These are phyloP conservation scores for Jaculus jaculus DNA, from an alignment of 2,113 vertebrate species.

Conservation along the genomic window DNA sequence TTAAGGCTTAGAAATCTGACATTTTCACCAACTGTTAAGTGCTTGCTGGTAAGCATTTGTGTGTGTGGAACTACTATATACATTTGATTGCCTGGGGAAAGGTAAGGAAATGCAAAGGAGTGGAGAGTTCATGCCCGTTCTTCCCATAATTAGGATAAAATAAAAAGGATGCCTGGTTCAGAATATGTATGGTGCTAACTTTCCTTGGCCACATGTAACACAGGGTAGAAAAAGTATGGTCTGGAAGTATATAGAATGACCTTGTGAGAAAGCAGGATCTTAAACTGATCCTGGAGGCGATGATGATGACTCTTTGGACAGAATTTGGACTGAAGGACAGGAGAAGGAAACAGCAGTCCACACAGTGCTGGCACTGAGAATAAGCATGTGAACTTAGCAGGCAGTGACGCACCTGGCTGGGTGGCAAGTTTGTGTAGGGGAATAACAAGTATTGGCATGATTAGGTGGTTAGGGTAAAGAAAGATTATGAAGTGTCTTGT, in stretches of 20 bases:
- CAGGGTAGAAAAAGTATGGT: not conserved
- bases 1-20: slow-evolving; percentile 9
- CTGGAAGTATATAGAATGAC: not conserved
- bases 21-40: not conserved
- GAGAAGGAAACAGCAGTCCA: not conserved
- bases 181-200: not conserved
- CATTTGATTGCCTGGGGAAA: not conserved
- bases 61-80: not conserved
- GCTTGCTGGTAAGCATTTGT: not conserved
- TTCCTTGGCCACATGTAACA: not conserved
- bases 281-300: not conserved
- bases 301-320: not conserved
- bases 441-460: not conserved
- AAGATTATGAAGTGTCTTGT: not conserved
- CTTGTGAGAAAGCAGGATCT: not conserved
- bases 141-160: not conserved
- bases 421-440: not conserved
- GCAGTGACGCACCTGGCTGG: not conserved
- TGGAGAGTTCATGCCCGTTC: not conserved
- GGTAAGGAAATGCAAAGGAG: not conserved
- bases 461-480: not conserved
- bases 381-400: not conserved
- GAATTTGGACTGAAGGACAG: not conserved
- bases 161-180: not conserved
- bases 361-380: not conserved